phyloP scores from a whole-genome alignment of 2,888 invertebrate genomes.

The Platerodrilus igneus region DNA sequence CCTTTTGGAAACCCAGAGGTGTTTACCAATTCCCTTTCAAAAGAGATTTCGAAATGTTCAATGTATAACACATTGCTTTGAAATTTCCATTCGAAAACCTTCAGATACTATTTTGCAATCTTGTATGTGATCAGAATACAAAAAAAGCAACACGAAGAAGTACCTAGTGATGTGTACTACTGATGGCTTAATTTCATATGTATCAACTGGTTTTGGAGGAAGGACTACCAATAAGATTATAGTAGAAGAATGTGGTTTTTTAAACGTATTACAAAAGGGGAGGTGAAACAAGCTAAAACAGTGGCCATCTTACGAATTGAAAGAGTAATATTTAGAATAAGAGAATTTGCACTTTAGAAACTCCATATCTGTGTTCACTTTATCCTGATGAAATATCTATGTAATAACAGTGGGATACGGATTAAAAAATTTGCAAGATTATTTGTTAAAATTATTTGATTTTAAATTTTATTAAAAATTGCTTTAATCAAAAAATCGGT shows the following conservation, averaged over 20 bases:
- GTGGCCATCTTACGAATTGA: conserved; percentile 10
- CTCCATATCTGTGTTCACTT: conserved; percentile 17
- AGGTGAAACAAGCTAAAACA: conserved; percentile 11
- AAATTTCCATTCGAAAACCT: too few relatives aligned
- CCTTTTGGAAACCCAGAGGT: too few relatives aligned
- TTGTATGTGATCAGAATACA: conserved; percentile 37
- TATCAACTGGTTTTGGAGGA: conserved; percentile 25
- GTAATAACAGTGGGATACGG: conserved; percentile 16
- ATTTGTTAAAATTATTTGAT: neutral
- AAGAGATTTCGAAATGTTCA: too few relatives aligned
- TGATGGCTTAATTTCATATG: conserved; percentile 24
- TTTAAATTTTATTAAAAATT: conserved; percentile 6
- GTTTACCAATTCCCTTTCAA: too few relatives aligned
- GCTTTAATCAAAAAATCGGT: too few relatives aligned
- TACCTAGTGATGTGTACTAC: conserved; percentile 32
- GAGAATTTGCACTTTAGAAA: conserved; percentile 18
- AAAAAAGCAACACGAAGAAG: conserved; percentile 36
- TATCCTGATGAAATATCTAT: conserved; percentile 11
- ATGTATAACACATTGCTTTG: too few relatives aligned
- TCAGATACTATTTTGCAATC: too few relatives aligned
- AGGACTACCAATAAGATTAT: conserved; percentile 16
- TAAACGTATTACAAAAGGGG: conserved; percentile 13
- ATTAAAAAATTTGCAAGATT: conserved; percentile 17
- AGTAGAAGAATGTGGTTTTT: conserved; percentile 18
- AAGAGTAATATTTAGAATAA: conserved; percentile 16